Evolutionary conservation across 1,140 invertebrate genomes (phyloP), one percentile per base, ranked within the genome.

Genomic region (Druon quercuslanigerum): DNA sequence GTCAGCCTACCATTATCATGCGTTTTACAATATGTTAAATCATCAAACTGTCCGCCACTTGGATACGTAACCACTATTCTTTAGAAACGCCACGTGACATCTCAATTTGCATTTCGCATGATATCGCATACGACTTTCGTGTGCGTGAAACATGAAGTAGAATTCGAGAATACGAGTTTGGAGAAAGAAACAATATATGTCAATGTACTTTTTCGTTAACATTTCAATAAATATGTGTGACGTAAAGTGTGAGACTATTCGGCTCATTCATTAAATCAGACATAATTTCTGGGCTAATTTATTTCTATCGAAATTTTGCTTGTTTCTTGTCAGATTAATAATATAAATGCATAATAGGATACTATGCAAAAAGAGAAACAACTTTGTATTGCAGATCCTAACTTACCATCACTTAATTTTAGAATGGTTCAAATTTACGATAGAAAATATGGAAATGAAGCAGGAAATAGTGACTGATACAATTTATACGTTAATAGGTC

Each of bases 371-470:
- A 33, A 5, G 25, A 33, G 25, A 33, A 33, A 33, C 25, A 33
- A 33, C 3, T 33, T 33, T 33, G 4, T 33, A 33, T 33, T 33
- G 5, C 2, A 33, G 2, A 3, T 33, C 5, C 25, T 33, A 33
- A 5, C 25, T 33, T 33, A 33, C 25, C 25, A 33, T 33, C 25
- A 33, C 25, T 33, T 33, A 33, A 33, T 33, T 33, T 33, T 4
- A 33, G 2, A 33, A 33, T 33, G 25, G 25, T 33, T 33, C 25
- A 56, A 56, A 56, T 17, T 56, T 17, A n/a, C 7, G 16, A 13
- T 66, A 40, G 57, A 66, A 66, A 66, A 33, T 66, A 72, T 76
- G 20, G 17, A 73, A 73, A 73, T 73, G 20, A 73, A 46, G 19
- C 7, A 56, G 19, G n/a, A 17, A 56, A 19, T 56, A 56, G 1